Evolutionary conservation across 2,113 vertebrate species (phyloP), one percentile per base, ranked within the genome.

Genomic region (Hippocampus abdominalis): DNA sequence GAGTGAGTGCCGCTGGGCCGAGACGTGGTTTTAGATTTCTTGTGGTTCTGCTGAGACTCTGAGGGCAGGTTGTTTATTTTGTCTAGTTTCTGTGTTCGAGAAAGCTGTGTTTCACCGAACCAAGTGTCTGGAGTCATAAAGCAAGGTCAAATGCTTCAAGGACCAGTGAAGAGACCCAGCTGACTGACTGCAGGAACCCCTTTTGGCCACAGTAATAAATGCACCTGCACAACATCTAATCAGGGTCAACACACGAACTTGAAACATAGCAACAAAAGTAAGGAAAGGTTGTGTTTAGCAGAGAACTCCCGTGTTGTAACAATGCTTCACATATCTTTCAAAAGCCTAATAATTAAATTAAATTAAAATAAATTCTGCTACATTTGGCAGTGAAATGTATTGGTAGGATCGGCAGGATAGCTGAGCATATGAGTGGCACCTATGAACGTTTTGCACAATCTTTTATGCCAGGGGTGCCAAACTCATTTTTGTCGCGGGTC

Each of bases 11-110:
- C 67, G 27, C 76, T 77, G 73, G 74, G 63, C 74, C 86, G 64
- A 84, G 84, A 83, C 91, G 78, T 82, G 86, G 88, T 89, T 87
- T 94, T 84, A 89, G 81, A 78, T 93, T 93, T 92, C 92, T 78
- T 89, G 90, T 68, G 91, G 91, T 92, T 93, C 89, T 75, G 75
- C 83, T 83, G 89, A 85, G 90, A 81, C 84, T 91, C 88, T 81
- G 73, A 90, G 86, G 85, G 63, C 84, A 91, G 83, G 84, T 90
- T 75, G 69, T 90, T 77, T 92, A 84, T 89, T 79, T 89, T 88
- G 87, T 90, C 89, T 79, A 40, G 1, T 60, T 81, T 88, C 68
- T 87, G 79, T 20, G n/a, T 39, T 48, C 81, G 81, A 77, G 84
- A 87, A 86, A 85, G 84, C 70, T 78, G 70, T 89, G 75, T 88